These are phyloP conservation scores for Notothenia rossii DNA, from an alignment of 2,113 vertebrate genomes.

Conservation along the genomic window DNA sequence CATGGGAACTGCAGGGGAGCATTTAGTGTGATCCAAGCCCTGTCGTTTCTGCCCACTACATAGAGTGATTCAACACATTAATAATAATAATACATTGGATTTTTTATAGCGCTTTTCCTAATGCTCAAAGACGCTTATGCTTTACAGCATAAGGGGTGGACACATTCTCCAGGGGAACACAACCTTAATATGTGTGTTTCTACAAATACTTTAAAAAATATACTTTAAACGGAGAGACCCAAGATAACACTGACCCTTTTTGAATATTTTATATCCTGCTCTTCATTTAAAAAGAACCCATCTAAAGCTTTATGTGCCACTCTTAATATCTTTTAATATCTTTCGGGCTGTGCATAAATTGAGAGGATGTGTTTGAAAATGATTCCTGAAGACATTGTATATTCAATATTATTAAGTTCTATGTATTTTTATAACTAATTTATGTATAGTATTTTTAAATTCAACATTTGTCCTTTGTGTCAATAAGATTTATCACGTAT, in stretches of 20 bases:
- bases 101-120: too few species aligned
- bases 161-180: conserved; percentile 20
- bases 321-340: conserved; percentile 34
- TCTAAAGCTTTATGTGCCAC: conserved; percentile 11
- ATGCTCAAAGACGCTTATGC: not conserved
- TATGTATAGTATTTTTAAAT: too few species aligned
- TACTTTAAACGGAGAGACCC: conserved; percentile 11
- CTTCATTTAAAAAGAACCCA: conserved; percentile 28
- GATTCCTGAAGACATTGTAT: conserved; percentile 11
- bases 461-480: too few species aligned
- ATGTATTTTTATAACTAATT: not conserved
- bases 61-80: conserved; percentile 20
- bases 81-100: too few species aligned
- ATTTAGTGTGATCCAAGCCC: conserved; percentile 48
- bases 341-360: conserved; percentile 16
- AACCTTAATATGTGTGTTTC: conserved; percentile 45
- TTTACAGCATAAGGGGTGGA: conserved; percentile 22
- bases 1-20: conserved; percentile 30
- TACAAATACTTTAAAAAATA: conserved; percentile 2
- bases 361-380: conserved; percentile 26
- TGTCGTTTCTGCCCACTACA: conserved; percentile 48
- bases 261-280: conserved; percentile 17
- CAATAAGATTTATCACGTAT: too few species aligned
- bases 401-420: conserved; percentile 14
- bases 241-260: conserved; percentile 20